phyloP scores from a whole-genome alignment of 2,797 vertebrate genomes.

The Leptatherina wallacei region DNA sequence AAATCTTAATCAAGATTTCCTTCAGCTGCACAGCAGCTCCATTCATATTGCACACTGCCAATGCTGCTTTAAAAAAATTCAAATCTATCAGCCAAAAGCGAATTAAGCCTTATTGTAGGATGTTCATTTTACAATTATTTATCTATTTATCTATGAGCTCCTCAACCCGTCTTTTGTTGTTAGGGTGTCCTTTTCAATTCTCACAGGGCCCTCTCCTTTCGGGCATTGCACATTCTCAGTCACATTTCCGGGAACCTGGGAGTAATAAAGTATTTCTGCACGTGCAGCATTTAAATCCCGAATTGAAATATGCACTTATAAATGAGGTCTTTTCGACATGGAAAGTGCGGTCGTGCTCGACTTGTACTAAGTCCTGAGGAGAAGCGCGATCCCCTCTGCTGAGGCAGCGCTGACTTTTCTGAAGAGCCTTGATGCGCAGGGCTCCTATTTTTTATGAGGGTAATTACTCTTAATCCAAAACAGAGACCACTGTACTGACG shows the following conservation, averaged over 20 bases:
- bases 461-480: conserved; percentile 83
- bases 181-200: conserved; percentile 22
- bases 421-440: conserved; percentile 55
- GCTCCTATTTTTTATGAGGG: conserved; percentile 73
- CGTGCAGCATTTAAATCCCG: conserved; percentile 23
- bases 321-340: conserved; percentile 36
- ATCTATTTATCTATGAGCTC: neutral
- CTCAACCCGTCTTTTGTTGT: neutral
- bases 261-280: conserved; percentile 5
- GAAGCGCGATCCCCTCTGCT: conserved; percentile 36
- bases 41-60: conserved; percentile 55
- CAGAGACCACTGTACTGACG: conserved; percentile 77
- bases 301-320: conserved; percentile 7
- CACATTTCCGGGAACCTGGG: conserved; percentile 30
- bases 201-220: conserved; percentile 8
- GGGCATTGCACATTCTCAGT: conserved; percentile 5
- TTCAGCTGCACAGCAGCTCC: conserved; percentile 43
- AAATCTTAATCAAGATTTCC: conserved; percentile 68
- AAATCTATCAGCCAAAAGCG: conserved; percentile 47
- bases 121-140: conserved; percentile 20
- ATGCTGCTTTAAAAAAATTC: conserved; percentile 37
- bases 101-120: conserved; percentile 38
- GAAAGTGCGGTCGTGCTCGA: conserved; percentile 45
- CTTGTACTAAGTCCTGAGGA: conserved; percentile 14
- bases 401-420: conserved; percentile 51